Conservation (phyloP, 1,140 invertebrate species). For the Callitettix versicolor region DNA sequence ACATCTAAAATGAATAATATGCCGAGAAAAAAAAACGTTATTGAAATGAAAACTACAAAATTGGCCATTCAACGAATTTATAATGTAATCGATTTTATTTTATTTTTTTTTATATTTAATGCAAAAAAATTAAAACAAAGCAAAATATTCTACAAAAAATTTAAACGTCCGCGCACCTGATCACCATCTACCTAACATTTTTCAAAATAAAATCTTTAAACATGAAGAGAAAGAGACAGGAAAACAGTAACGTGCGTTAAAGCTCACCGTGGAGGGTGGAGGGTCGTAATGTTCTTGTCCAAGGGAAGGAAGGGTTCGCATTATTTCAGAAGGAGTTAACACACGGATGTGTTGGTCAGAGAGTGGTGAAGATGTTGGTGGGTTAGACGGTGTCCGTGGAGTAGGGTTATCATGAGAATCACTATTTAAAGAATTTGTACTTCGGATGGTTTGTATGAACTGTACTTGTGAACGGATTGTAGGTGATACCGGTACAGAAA, state of each 20-base stretch:
- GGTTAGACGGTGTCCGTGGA: conserved; percentile 9
- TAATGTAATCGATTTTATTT: no score
- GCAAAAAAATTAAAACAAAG: conserved; percentile 4
- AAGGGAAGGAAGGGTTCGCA: conserved; percentile 73
- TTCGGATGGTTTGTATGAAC: conserved; percentile 20
- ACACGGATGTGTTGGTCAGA: conserved; percentile 70
- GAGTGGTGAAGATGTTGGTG: conserved; percentile 22
- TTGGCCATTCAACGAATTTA: no score
- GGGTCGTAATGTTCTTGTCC: conserved; percentile 56
- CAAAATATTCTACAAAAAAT: conserved; percentile 1
- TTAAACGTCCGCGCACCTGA: no score
- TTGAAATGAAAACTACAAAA: no score
- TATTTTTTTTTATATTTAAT: not conserved
- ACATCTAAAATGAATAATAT: not conserved
- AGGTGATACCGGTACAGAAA: not conserved
- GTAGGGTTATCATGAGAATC: conserved; percentile 4
- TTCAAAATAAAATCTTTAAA: not conserved
- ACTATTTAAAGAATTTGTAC: not conserved
- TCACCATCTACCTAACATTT: not conserved
- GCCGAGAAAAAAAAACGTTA: not conserved
- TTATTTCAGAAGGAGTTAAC: conserved; percentile 74
- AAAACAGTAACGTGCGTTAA: conserved; percentile 20
- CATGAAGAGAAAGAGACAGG: conserved; percentile 15
- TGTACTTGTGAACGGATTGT: conserved; percentile 19
- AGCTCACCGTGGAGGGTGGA: conserved; percentile 48